These are phyloP conservation scores for Thereuonema tuberculata DNA, from an alignment of 1,140 invertebrate genomes.

Conservation along the genomic window DNA sequence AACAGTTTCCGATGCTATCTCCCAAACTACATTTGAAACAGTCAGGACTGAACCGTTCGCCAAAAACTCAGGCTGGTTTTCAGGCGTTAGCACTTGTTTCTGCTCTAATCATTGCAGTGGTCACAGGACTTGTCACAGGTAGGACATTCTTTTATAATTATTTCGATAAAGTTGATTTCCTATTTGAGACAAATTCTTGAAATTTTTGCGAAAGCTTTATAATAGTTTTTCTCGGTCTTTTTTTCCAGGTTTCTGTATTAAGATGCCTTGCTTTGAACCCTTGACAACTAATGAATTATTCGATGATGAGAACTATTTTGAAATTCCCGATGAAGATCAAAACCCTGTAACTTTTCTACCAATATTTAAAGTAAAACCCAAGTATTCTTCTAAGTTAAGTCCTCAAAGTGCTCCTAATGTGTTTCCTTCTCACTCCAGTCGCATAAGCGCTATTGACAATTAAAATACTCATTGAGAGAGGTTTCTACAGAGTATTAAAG, in stretches of 20 bases:
- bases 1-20: neutral
- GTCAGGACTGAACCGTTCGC: neutral
- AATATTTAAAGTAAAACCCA: no score
- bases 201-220: neutral
- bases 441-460: no score
- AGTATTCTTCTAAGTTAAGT: no score
- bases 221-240: neutral
- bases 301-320: neutral
- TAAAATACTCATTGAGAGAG: no score
- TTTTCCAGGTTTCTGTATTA: neutral
- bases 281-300: neutral
- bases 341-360: no score
- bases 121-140: neutral
- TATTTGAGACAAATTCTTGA: neutral
- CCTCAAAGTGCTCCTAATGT: no score
- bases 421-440: no score
- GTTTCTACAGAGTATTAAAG: no score
- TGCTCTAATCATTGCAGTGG: neutral
- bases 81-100: neutral
- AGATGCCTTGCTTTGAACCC: neutral
- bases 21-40: neutral
- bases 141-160: neutral
- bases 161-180: neutral
- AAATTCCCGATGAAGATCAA: neutral
- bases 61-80: neutral